Evolutionary conservation across 2,113 vertebrate genomes (phyloP), one percentile per base, ranked within the genome.

Genomic region (Oxyura jamaicensis): DNA sequence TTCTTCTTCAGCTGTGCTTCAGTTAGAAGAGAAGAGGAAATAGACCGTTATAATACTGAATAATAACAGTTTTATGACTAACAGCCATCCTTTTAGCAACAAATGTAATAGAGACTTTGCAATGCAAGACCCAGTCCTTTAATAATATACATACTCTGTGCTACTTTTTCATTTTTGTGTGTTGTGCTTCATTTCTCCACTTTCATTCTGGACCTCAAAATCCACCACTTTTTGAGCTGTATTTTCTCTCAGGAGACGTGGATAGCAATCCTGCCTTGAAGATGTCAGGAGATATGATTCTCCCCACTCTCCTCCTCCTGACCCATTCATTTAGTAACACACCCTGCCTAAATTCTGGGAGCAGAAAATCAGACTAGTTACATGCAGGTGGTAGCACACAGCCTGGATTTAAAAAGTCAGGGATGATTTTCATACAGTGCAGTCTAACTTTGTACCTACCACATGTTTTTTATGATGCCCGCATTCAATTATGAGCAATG

Each of bases 1-100:
- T 91, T 9, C 8, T 14, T 86, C 65, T 81, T 94, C 71, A 90
- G 72, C 84, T 95, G 83, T 46, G 10, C 56, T 90, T 93, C 31
- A 65, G 90, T 95, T 83, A 79, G 65, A 78, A 77, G 9, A 46
- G 33, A 21, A 85, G 50, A 95, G 86, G 69, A 91, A 95, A 83
- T 7, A 84, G 46, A 48, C 6, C 2, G 4, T 83, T 76, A 58
- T 18, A 80, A 50, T 71, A 80, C 28, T 22, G 83, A 14, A 48
- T 59, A 74, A 58, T 28, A 52, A 28, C 18, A 65, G 13, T 62
- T 91, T 86, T 68, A n/a, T 72, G 13, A 22, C 6, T 84, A 91
- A 81, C 0, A 2, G 25, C 52, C 63, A n/a, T 53, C 14, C 26
- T 44, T 15, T 12, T 72, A 93, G 21, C 13, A 79, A 39, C 8